phyloP scores from a whole-genome alignment of 2,888 invertebrate genomes.

The Corbicula japonica region DNA sequence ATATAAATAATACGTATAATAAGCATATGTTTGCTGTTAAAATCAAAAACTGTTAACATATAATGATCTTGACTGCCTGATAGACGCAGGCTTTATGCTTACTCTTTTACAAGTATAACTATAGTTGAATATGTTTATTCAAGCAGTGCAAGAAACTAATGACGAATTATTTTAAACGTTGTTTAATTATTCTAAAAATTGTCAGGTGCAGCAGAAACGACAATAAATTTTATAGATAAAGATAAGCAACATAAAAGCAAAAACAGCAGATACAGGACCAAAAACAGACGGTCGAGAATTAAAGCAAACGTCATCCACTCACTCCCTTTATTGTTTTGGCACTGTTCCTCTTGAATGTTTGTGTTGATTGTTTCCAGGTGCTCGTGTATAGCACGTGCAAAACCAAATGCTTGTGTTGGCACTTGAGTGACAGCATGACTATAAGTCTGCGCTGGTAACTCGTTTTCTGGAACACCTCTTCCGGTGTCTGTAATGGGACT shows the following conservation, averaged over 20 bases:
- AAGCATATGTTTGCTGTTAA: no score
- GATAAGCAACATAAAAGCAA: slow-evolving; percentile 24
- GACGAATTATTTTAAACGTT: neutral
- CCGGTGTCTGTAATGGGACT: neutral
- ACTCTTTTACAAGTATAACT: no score
- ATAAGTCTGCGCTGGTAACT: neutral
- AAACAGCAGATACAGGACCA: slow-evolving; percentile 46
- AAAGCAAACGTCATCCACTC: slow-evolving; percentile 61
- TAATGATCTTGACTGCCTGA: no score
- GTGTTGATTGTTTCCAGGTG: slow-evolving; percentile 12
- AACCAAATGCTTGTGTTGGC: neutral
- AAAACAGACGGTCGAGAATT: slow-evolving; percentile 59
- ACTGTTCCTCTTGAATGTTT: slow-evolving; percentile 5
- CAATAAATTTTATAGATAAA: slow-evolving; percentile 31
- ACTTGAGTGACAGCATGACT: neutral
- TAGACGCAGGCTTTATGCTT: no score
- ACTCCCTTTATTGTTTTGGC: slow-evolving; percentile 20
- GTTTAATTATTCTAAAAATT: neutral
- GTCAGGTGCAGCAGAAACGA: neutral
- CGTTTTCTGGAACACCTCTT: neutral
- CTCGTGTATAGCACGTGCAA: slow-evolving; percentile 13
- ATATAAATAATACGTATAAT: no score
- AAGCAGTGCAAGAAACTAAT: neutral
- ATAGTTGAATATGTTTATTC: no score
- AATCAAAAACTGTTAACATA: no score